These are phyloP conservation scores for Exephanes ischioxanthus DNA, from an alignment of 2,888 invertebrate genomes.

Conservation along the genomic window DNA sequence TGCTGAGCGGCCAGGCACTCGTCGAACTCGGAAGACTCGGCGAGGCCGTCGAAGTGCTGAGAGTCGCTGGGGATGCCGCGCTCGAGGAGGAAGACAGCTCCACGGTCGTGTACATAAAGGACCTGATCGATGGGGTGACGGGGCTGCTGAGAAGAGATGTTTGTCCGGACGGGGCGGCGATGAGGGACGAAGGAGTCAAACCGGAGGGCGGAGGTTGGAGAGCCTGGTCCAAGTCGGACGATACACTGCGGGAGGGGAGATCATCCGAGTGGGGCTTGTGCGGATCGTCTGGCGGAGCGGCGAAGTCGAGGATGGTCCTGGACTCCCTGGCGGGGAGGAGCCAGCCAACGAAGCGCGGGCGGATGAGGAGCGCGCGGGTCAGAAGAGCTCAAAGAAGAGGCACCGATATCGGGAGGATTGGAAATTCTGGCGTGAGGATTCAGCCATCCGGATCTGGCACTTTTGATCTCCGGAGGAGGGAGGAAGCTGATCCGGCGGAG, in stretches of 20 bases:
- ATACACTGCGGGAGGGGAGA: background rate
- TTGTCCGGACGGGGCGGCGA: background rate
- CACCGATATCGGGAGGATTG: background rate
- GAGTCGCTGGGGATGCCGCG: slow-evolving; percentile 70
- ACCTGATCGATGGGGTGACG: slow-evolving; percentile 74
- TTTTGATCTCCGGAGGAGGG: background rate
- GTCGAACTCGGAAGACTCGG: slow-evolving; percentile 75
- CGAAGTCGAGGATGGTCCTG: background rate
- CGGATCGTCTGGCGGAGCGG: background rate
- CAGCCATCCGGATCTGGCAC: background rate
- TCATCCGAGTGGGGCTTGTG: background rate
- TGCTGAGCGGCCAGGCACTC: slow-evolving; percentile 77
- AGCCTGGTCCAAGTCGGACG: slow-evolving; percentile 15
- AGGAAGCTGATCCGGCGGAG: background rate
- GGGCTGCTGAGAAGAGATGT: slow-evolving; percentile 47
- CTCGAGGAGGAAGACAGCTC: slow-evolving; percentile 68
- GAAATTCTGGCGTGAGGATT: background rate
- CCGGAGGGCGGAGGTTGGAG: background rate
- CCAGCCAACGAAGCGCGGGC: background rate
- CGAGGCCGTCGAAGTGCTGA: slow-evolving; percentile 74
- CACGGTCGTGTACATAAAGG: slow-evolving; percentile 73
- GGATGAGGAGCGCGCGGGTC: background rate
- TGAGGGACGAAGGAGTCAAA: background rate
- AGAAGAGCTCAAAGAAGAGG: background rate
- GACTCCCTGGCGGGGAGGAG: background rate